phyloP scores from a whole-genome alignment of 2,888 invertebrate species.

The Tridacna crocea region DNA sequence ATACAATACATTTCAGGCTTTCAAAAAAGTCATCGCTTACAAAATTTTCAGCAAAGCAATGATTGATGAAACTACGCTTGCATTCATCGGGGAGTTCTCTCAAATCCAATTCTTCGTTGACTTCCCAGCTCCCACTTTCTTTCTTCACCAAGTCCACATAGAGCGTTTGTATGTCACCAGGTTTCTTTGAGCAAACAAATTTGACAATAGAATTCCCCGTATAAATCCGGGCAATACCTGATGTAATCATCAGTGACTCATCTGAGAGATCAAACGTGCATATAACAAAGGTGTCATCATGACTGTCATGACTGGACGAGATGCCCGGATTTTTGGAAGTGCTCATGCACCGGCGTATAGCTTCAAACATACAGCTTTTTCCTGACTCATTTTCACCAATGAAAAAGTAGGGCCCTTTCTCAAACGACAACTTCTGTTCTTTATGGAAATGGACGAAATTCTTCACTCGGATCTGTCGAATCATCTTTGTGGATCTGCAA shows the following conservation, averaged over 20 bases:
- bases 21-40: background rate
- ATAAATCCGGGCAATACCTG: background rate
- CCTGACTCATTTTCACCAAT: constrained; percentile 25
- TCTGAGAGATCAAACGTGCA: constrained; percentile 5
- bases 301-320: background rate
- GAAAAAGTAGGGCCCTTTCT: constrained; percentile 14
- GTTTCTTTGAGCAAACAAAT: background rate
- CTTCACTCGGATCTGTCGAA: constrained; percentile 9
- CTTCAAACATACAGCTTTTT: constrained; percentile 24
- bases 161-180: background rate
- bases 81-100: too few species aligned
- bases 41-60: background rate
- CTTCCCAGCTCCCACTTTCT: background rate
- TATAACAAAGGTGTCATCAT: constrained; percentile 12
- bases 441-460: constrained; percentile 32
- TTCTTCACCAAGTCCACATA: constrained; percentile 9
- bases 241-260: background rate
- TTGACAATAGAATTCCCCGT: background rate
- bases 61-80: background rate
- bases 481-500: constrained; percentile 3
- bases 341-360: constrained; percentile 21
- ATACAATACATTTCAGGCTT: background rate
- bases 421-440: constrained; percentile 6
- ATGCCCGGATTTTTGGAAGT: background rate
- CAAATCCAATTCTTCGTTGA: constrained; percentile 3